These are phyloP conservation scores for Meloe dianella DNA, from an alignment of 2,888 invertebrate species.

Conservation along the genomic window DNA sequence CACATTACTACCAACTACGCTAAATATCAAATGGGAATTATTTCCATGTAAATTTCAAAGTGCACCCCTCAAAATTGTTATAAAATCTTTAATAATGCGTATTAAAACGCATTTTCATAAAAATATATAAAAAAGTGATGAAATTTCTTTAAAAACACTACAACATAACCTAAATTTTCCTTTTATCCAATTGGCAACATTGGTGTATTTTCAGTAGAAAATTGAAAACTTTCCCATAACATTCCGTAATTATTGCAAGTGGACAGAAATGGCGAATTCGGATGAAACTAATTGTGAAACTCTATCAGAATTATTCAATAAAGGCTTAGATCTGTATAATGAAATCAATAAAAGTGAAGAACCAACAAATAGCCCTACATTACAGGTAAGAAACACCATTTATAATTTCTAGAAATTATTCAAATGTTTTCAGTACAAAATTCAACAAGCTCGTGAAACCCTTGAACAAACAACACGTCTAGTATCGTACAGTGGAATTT, in stretches of 20 bases:
- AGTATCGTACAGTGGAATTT: slow-evolving; percentile 81
- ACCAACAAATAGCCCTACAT: slow-evolving; percentile 71
- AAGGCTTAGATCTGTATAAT: slow-evolving; percentile 73
- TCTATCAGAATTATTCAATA: slow-evolving; percentile 64
- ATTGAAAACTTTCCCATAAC: neutral
- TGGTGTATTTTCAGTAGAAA: neutral
- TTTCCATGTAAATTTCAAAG: no score
- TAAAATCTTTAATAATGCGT: no score
- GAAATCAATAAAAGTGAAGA: slow-evolving; percentile 72
- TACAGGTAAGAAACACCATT: slow-evolving; percentile 69
- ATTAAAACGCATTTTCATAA: no score
- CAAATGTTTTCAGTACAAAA: slow-evolving; percentile 66
- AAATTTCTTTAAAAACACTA: no score
- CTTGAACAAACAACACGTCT: slow-evolving; percentile 83
- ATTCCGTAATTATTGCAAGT: no score
- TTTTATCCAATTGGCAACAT: neutral
- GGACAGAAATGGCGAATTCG: slow-evolving; percentile 18
- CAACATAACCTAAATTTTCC: neutral
- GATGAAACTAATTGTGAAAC: slow-evolving; percentile 17
- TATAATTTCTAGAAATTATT: slow-evolving; percentile 17
- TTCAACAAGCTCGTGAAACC: slow-evolving; percentile 72
- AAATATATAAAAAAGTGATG: no score
- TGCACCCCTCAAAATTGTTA: no score
- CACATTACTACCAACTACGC: no score
- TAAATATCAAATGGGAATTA: no score